These are phyloP conservation scores for Eupelmus urozonus DNA, from an alignment of 2,888 invertebrate species.

Conservation along the genomic window DNA sequence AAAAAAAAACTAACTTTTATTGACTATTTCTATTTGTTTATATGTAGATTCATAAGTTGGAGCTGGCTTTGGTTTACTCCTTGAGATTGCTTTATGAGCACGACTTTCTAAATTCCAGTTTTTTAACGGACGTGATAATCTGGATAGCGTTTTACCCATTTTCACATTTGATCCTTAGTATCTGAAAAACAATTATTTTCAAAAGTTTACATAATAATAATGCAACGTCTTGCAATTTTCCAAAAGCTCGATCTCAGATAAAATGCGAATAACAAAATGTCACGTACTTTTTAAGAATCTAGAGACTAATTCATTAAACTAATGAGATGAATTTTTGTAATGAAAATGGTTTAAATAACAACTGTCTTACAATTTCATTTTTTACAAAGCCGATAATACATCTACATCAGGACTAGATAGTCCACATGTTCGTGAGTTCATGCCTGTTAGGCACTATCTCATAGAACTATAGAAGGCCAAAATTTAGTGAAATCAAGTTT, in stretches of 20 bases:
- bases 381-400: constrained; percentile 8
- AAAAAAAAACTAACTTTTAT: constrained; percentile 75
- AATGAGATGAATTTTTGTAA: not conserved
- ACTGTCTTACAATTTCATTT: constrained; percentile 25
- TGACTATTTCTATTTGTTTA: constrained; percentile 82
- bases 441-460: no score
- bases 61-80: constrained; percentile 83
- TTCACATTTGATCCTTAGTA: constrained; percentile 37
- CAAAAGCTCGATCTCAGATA: not conserved
- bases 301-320: not conserved
- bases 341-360: not conserved
- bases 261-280: not conserved
- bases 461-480: no score
- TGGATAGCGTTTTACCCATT: constrained; percentile 85
- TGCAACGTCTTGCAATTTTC: not conserved
- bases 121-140: constrained; percentile 81
- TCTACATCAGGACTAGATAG: no score
- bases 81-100: constrained; percentile 84
- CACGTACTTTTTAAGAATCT: not conserved
- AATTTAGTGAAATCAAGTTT: no score
- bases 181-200: constrained; percentile 4
- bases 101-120: constrained; percentile 88
- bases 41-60: constrained; percentile 83
- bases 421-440: no score
- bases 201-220: constrained; percentile 39